Percentiles rank a stretch among this genome's conserved stretches.
These are phyloP conservation scores for Andrena bucephala DNA, from an alignment of 2,888 invertebrate species.

Conservation along the genomic window DNA sequence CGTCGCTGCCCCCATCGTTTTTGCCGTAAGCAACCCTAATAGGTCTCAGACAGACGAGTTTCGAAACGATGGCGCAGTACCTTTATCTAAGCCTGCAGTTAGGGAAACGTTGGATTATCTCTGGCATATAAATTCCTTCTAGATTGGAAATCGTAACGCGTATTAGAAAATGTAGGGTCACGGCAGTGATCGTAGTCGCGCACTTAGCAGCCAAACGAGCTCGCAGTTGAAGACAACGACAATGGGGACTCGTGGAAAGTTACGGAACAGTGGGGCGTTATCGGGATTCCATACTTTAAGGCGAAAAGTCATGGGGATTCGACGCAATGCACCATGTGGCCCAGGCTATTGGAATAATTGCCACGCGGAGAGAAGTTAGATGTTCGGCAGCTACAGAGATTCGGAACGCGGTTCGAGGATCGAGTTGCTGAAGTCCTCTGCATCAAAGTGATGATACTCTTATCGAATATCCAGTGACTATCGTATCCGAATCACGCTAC, in stretches of 20 bases:
- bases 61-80: too few species aligned
- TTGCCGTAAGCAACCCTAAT: too few species aligned
- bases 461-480: background rate
- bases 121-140: too few species aligned
- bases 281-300: conserved; percentile 17
- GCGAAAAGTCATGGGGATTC: conserved; percentile 17
- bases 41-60: too few species aligned
- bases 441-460: background rate
- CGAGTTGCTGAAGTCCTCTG: conserved; percentile 16
- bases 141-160: background rate
- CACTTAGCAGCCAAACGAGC: background rate
- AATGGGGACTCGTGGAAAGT: background rate
- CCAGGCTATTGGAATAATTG: conserved; percentile 31
- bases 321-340: background rate
- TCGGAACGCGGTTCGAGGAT: background rate
- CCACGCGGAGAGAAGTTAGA: conserved; percentile 26
- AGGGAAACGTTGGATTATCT: too few species aligned
- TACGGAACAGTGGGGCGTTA: conserved; percentile 7
- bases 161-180: background rate
- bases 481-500: background rate
- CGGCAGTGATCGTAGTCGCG: background rate
- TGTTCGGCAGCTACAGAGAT: conserved; percentile 7
- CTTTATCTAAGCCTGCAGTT: too few species aligned
- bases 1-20: too few species aligned
- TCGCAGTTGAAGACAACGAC: background rate